These are phyloP conservation scores for Eueremaeus valkanovi DNA, from an alignment of 2,888 invertebrate genomes.

Conservation along the genomic window DNA sequence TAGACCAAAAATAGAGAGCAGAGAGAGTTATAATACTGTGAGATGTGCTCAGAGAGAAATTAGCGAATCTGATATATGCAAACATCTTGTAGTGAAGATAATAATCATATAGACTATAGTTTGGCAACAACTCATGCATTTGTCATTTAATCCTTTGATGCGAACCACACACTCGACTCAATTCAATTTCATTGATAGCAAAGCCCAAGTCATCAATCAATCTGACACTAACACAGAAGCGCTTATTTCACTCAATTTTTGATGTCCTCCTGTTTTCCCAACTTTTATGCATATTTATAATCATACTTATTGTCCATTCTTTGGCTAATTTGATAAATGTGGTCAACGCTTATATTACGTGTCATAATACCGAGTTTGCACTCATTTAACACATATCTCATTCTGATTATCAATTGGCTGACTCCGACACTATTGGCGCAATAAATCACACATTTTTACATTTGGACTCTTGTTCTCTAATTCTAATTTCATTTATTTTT, in stretches of 20 bases:
- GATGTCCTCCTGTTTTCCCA: conserved; percentile 1
- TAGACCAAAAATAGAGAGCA: background rate
- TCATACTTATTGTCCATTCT: conserved; percentile 1
- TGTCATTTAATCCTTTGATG: conserved; percentile 32
- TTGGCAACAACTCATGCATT: conserved; percentile 3
- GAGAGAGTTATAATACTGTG: background rate
- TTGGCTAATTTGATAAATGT: conserved; percentile 3
- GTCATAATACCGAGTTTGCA: conserved; percentile 6
- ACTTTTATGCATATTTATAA: conserved; percentile 20
- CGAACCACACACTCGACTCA: conserved; percentile 23
- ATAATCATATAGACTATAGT: background rate
- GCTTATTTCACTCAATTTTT: background rate
- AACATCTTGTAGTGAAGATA: conserved; percentile 20
- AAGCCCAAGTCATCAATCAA: conserved; percentile 19
- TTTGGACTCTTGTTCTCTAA: background rate
- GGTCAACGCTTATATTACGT: conserved; percentile 17
- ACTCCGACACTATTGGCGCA: background rate
- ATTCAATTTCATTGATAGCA: conserved; percentile 32
- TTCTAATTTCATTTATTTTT: background rate
- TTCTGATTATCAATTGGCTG: background rate
- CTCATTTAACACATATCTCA: background rate
- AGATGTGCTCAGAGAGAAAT: background rate
- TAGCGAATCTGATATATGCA: conserved; percentile 2
- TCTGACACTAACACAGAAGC: conserved; percentile 1
- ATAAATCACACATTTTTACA: conserved; percentile 1